These are phyloP conservation scores for Molorchus minor DNA, from an alignment of 2,888 invertebrate species.

Conservation along the genomic window DNA sequence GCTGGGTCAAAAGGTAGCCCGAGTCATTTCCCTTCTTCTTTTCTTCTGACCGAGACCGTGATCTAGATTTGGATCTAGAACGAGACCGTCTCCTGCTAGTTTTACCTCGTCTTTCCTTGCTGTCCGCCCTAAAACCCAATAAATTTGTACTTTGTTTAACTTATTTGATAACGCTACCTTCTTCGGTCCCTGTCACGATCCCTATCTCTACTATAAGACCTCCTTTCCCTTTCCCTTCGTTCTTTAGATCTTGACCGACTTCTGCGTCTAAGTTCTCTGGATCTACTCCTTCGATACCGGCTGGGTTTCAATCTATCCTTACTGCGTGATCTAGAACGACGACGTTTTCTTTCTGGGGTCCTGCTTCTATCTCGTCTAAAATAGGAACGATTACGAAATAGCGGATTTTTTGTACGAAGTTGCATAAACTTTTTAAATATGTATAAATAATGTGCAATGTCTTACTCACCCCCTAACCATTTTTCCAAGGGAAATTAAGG, in stretches of 20 bases:
- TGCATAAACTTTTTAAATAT: no score
- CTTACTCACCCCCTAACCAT: conserved; percentile 35
- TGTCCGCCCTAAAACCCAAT: conserved; percentile 69
- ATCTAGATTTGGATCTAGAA: no score
- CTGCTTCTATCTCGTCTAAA: conserved; percentile 55
- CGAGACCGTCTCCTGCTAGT: conserved; percentile 64
- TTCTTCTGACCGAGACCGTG: conserved; percentile 57
- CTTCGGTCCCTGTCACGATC: conserved; percentile 53
- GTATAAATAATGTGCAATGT: background rate
- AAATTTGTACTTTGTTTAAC: no score
- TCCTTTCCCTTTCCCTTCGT: conserved; percentile 51
- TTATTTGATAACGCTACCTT: conserved; percentile 43
- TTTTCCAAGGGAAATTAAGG: background rate
- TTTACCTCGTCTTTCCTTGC: conserved; percentile 70
- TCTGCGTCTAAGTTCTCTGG: conserved; percentile 64
- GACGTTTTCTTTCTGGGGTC: conserved; percentile 57
- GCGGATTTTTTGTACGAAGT: no score
- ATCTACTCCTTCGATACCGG: conserved; percentile 73
- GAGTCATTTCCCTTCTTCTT: conserved; percentile 67
- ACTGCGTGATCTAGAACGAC: conserved; percentile 52
- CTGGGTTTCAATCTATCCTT: conserved; percentile 66
- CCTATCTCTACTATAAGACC: conserved; percentile 52
- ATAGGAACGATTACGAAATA: background rate
- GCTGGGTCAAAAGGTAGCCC: conserved; percentile 77
- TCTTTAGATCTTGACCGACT: conserved; percentile 55